Base-by-base conservation (phyloP, 2,888 invertebrate species). In the Drosophila borborema region DNA sequence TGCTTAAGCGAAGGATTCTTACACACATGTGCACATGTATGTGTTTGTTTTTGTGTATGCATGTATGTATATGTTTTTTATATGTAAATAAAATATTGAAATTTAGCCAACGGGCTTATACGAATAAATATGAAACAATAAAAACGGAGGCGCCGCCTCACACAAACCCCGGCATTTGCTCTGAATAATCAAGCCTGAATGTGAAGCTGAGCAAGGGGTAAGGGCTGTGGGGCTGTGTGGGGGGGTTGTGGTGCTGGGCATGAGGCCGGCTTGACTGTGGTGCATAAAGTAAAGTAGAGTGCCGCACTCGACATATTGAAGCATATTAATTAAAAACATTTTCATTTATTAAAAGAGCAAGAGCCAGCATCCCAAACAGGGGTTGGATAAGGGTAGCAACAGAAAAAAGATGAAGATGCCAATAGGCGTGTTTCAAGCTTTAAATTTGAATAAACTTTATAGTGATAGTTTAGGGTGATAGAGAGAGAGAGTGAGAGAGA, bases 301-400 rank as follows among this genome's bases (percentile, higher is more conserved):
- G 72, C 71, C 56, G 64, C 77, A 77, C 84, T 89, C 89, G 85
- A 86, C 88, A 80, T 82, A 87, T 89, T 87, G 80, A 86, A 87
- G 87, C 76, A 82, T 82, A 84, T 84, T 89, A 86, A 89, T 86
- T 89, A 89, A 89, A 77, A 85, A 79, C 67, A 67, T 82, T 84
- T 79, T 67, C 78, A 90, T 83, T 80, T 77, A 89, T 83, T 77
- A 86, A 82, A 86, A 77, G 81, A 90, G 78, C 71, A 87, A 69
- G 62, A 62, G 60, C 46, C 76, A 36, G 73, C 45, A 49, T 45
- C 46, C 53, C 68, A 51, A 53, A 53, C 51, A 18, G 20, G 38
- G 46, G 38, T n/a, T 20, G 40, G 40, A 38, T 38, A 20, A 46
- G 31, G 73, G 46, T 40, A 36, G 8, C 7, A 6, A 3, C 10